Percentiles rank a stretch among this genome's conserved stretches.
These are phyloP conservation scores for Drosophila emarginata DNA, from an alignment of 2,888 invertebrate species.

Conservation along the genomic window DNA sequence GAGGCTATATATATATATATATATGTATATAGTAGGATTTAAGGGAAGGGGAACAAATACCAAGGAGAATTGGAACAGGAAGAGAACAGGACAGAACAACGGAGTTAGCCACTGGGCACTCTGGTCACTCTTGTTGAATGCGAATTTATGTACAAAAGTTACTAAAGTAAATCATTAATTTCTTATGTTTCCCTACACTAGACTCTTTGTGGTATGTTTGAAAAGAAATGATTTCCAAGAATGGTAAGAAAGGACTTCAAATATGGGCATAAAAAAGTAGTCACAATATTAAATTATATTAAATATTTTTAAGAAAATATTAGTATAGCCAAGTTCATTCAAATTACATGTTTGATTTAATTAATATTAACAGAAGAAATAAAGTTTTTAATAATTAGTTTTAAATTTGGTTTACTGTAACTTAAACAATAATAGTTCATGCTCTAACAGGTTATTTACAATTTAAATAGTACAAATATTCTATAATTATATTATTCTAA, in stretches of 20 bases:
- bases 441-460: too few relatives aligned
- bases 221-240: too few relatives aligned
- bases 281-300: too few relatives aligned
- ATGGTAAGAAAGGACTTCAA: neutral
- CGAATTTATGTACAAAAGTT: conserved; percentile 47
- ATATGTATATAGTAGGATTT: neutral
- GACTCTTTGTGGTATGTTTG: conserved; percentile 22
- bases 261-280: neutral
- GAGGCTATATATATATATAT: neutral
- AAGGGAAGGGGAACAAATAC: neutral
- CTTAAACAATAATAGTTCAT: too few relatives aligned
- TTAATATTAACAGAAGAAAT: too few relatives aligned
- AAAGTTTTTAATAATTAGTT: too few relatives aligned
- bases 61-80: conserved; percentile 33
- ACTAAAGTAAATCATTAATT: conserved; percentile 66
- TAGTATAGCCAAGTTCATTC: too few relatives aligned
- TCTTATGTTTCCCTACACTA: conserved; percentile 28
- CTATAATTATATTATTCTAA: too few relatives aligned
- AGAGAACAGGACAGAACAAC: conserved; percentile 4
- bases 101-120: conserved; percentile 13
- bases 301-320: too few relatives aligned
- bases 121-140: conserved; percentile 18
- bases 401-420: too few relatives aligned
- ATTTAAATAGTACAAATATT: too few relatives aligned
- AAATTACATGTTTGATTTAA: too few relatives aligned